Percentiles rank a stretch among this genome's conserved stretches.
Evolutionary conservation across 2,113 vertebrate species (phyloP).

Genomic region (Hirundichthys speculiger): DNA sequence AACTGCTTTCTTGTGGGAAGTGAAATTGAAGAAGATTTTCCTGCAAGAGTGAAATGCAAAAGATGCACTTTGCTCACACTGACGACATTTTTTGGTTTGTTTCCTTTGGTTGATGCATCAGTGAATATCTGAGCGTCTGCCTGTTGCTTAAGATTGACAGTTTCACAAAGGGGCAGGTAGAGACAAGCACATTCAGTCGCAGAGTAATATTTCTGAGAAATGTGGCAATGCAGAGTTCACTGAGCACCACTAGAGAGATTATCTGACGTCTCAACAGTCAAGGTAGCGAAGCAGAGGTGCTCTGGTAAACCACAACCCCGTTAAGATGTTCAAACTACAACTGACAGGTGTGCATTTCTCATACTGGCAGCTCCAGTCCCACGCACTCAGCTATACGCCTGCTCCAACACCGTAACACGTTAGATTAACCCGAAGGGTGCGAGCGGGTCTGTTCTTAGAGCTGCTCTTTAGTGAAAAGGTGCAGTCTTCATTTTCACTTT

Average conservation of each 20-base stretch:
- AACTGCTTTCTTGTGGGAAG: no score
- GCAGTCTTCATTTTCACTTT: slow-evolving; percentile 6
- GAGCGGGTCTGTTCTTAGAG: no score
- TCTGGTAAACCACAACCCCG: slow-evolving; percentile 20
- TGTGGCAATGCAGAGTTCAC: slow-evolving; percentile 30
- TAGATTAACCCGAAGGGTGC: background rate
- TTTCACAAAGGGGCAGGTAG: slow-evolving; percentile 11
- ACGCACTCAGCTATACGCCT: background rate
- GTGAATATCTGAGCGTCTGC: slow-evolving; percentile 8
- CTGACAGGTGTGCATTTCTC: background rate
- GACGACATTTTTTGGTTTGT: background rate
- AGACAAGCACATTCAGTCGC: slow-evolving; percentile 14
- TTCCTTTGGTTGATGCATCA: slow-evolving; percentile 18
- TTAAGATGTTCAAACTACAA: slow-evolving; percentile 19
- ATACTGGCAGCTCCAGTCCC: background rate
- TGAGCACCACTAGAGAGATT: slow-evolving; percentile 23
- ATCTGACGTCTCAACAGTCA: slow-evolving; percentile 32
- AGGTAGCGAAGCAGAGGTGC: slow-evolving; percentile 8
- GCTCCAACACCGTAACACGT: background rate
- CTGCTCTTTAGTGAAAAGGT: slow-evolving; percentile 1
- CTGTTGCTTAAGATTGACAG: slow-evolving; percentile 11
- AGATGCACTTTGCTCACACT: slow-evolving; percentile 13
- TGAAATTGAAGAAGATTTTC: background rate
- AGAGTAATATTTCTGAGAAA: slow-evolving; percentile 17
- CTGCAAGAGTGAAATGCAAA: slow-evolving; percentile 1